These are phyloP conservation scores for Melitaea athalia DNA, from an alignment of 2,888 invertebrate genomes.

Conservation along the genomic window DNA sequence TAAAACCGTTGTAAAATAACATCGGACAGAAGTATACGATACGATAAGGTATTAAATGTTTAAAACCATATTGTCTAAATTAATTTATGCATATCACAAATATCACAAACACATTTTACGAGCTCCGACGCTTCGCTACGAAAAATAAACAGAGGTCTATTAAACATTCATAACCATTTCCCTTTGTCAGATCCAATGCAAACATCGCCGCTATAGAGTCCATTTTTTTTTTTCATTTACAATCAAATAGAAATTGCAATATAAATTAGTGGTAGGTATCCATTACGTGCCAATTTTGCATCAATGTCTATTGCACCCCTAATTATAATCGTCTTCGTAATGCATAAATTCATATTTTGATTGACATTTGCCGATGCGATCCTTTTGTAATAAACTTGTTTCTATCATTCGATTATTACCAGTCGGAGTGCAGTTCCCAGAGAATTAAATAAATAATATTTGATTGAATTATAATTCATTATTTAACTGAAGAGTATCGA, in stretches of 20 bases:
- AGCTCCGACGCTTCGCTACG: constrained; percentile 65
- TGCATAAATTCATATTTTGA: constrained; percentile 63
- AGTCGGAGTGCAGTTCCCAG: constrained; percentile 39
- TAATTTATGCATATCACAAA: constrained; percentile 25
- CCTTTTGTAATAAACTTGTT: constrained; percentile 59
- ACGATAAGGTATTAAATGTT: background rate
- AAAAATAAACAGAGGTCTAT: constrained; percentile 67
- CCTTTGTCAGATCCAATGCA: constrained; percentile 57
- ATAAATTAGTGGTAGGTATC: constrained; percentile 64
- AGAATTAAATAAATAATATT: constrained; percentile 38
- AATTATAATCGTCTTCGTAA: constrained; percentile 50
- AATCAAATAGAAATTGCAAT: constrained; percentile 58
- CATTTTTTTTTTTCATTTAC: constrained; percentile 49
- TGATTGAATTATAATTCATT: constrained; percentile 36
- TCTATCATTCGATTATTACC: constrained; percentile 60
- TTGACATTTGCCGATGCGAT: constrained; percentile 64
- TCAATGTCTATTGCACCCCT: constrained; percentile 55
- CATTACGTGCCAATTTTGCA: constrained; percentile 63
- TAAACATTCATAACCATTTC: constrained; percentile 69
- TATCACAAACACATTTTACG: constrained; percentile 33
- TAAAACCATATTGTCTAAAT: constrained; percentile 21
- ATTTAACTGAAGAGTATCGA: background rate
- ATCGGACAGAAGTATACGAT: background rate
- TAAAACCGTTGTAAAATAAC: constrained; percentile 15
- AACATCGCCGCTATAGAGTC: constrained; percentile 53